phyloP scores from a whole-genome alignment of 2,113 vertebrate genomes.

The Oncorhynchus keta region DNA sequence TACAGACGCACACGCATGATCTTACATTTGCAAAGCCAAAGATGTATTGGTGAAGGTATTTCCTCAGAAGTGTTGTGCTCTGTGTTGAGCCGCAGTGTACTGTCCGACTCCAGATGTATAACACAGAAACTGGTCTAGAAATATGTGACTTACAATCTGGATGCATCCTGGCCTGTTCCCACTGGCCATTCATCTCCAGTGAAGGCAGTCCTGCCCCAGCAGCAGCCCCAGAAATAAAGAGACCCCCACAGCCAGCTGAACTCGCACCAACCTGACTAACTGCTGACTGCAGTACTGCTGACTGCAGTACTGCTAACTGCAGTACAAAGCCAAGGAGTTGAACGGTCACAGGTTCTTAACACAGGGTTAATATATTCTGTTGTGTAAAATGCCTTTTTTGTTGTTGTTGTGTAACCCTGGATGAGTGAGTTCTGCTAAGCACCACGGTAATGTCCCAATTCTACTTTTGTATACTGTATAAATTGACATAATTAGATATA shows the following conservation, averaged over 20 bases:
- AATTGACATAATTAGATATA: constrained; percentile 7
- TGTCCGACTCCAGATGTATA: not conserved
- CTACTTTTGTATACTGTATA: constrained; percentile 41
- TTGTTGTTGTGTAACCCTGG: constrained; percentile 17
- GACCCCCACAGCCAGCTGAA: constrained; percentile 5
- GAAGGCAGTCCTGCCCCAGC: not conserved
- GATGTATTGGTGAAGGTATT: constrained; percentile 28
- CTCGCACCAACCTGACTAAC: constrained; percentile 3
- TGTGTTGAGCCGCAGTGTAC: not conserved
- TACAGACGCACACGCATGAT: constrained; percentile 28
- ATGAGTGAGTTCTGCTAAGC: constrained; percentile 26
- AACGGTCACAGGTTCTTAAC: not conserved
- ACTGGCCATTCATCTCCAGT: not conserved
- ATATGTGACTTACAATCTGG: constrained; percentile 11
- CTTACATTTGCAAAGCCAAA: constrained; percentile 58
- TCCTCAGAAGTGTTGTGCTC: not conserved
- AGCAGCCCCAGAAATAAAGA: not conserved
- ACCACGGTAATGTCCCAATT: constrained; percentile 19
- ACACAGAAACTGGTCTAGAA: constrained; percentile 6
- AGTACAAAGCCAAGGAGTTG: constrained; percentile 1
- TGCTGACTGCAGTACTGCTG: not conserved
- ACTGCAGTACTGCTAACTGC: not conserved
- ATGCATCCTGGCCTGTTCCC: not conserved
- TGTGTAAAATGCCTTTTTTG: not conserved
- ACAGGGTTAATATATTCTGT: constrained; percentile 5